Conservation (phyloP, 23 tunicate species). For the Ciona savignyi region DNA sequence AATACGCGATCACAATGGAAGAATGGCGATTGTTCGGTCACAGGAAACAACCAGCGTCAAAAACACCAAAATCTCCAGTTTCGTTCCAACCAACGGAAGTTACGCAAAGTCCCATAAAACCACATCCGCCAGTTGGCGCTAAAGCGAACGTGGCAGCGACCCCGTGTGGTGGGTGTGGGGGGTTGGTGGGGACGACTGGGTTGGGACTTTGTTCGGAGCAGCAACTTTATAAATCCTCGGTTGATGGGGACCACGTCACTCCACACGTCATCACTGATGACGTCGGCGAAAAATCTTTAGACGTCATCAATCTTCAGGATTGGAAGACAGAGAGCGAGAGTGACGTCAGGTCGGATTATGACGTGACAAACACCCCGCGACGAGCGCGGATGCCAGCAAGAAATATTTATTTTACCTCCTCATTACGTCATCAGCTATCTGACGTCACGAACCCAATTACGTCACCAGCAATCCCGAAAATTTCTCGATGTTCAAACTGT, state of each 20-base stretch:
- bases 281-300: background rate
- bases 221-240: background rate
- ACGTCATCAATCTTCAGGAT: background rate
- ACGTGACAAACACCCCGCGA: background rate
- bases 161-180: too few species aligned
- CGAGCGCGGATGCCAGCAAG: slow-evolving; percentile 23
- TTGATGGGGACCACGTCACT: background rate
- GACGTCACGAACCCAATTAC: background rate
- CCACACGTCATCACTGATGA: background rate
- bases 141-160: too few species aligned
- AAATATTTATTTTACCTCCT: slow-evolving; percentile 29
- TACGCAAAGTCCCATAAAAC: too few species aligned
- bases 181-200: too few species aligned
- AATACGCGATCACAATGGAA: slow-evolving; percentile 44
- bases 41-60: too few species aligned
- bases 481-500: background rate
- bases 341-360: background rate
- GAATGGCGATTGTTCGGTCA: slow-evolving; percentile 42
- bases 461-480: background rate
- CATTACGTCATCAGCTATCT: slow-evolving; percentile 14
- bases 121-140: too few species aligned
- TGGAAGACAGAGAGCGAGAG: background rate
- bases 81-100: too few species aligned
- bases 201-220: too few species aligned
- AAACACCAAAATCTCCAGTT: too few species aligned